Evolutionary conservation across 2,888 invertebrate genomes (phyloP), one percentile per base, ranked within the genome.

Genomic region (Clostera curtula): DNA sequence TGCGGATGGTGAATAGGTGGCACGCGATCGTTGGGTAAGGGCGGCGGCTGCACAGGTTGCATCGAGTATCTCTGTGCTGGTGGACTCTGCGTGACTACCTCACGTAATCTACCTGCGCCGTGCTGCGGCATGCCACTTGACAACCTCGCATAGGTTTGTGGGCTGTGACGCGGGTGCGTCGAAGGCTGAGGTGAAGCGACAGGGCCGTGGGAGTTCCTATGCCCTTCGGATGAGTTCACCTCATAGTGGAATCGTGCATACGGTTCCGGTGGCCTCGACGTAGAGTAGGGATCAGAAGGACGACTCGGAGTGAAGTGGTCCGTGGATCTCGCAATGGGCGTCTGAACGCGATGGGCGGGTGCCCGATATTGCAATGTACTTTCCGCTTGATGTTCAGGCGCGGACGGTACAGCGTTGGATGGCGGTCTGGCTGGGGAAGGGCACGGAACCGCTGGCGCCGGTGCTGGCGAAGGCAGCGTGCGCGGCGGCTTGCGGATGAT

Each of bases 1-100:
- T 68, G 72, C 19, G 80, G 82, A 43, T 83, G 82, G 42, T 82
- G 79, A 49, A 83, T 82, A 11, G 83, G 83, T 28, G 83, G 83
- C 29, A 82, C 82, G 4, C 83, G 70, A 46, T 83, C 83, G 32
- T 82, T 83, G 28, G 70, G 76, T 15, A 69, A 79, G 17, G 76
- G 76, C 8, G 72, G 73, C n/a, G 71, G 72, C 36, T 74, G 74
- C 13, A 53, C 35, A 18, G 59, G 33, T 25, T 68, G 61, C 49
- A 73, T 56, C 17, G 61, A 31, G 46, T 75, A 80, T 25, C 80
- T 69, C 34, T 71, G 71, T 21, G 66, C 49, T 12, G 75, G 62
- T 11, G 80, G 64, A 42, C 70, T 77, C 27, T 71, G 71, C 10
- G 61, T 47, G 1, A 70, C 53, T 16, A 60, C 43, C 20, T 80